phyloP scores from a whole-genome alignment of 2,797 vertebrate genomes.

The Argentina silus region DNA sequence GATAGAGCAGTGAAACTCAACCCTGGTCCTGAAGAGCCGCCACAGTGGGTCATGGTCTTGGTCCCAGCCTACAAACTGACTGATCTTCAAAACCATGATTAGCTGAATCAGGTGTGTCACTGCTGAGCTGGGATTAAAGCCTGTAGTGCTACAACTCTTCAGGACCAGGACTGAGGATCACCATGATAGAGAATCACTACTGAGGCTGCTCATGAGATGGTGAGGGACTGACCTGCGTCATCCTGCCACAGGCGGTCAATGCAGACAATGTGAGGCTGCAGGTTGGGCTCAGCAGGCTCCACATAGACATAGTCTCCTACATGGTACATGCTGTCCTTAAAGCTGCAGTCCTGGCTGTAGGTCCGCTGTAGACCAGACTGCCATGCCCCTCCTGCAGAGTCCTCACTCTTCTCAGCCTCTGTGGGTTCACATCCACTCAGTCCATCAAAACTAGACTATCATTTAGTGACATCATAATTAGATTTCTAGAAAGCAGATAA shows the following conservation, averaged over 20 bases:
- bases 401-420: conserved; percentile 98
- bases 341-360: conserved; percentile 98
- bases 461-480: neutral
- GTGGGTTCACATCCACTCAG: conserved; percentile 27
- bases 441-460: neutral
- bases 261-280: conserved; percentile 96
- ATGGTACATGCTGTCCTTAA: conserved; percentile 97
- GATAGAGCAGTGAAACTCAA: no score
- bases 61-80: no score
- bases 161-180: no score
- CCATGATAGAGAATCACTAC: neutral
- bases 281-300: conserved; percentile 91
- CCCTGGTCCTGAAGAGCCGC: no score
- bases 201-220: neutral
- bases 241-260: conserved; percentile 98
- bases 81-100: no score
- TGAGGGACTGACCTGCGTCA: conserved; percentile 82
- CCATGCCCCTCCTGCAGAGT: conserved; percentile 84
- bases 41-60: no score
- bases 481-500: no score
- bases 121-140: no score
- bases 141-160: no score
- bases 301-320: conserved; percentile 98
- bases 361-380: conserved; percentile 89
- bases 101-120: no score